Evolutionary conservation across 2,888 invertebrate species (phyloP).

Genomic region (Clistopyga incitator): DNA sequence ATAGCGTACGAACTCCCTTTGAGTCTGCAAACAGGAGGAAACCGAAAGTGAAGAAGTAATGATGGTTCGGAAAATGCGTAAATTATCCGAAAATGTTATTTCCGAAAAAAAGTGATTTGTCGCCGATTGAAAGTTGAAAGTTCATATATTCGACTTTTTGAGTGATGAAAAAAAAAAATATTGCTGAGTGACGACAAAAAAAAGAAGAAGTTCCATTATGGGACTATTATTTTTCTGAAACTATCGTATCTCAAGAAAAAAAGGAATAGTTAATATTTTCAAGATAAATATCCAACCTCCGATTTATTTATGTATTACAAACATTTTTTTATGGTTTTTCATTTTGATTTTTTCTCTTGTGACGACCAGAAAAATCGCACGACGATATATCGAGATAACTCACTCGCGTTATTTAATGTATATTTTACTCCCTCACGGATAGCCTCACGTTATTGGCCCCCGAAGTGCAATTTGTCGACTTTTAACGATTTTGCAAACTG

Average conservation of each 20-base stretch:
- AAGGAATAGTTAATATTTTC: no score
- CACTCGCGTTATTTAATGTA: conserved; percentile 76
- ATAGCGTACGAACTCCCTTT: conserved; percentile 8
- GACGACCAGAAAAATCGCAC: conserved; percentile 9
- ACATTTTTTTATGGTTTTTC: not conserved
- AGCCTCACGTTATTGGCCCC: conserved; percentile 79
- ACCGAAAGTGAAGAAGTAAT: not conserved
- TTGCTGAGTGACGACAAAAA: no score
- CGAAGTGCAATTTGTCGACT: conserved; percentile 78
- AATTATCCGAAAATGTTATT: no score
- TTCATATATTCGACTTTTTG: no score
- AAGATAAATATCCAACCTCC: not conserved
- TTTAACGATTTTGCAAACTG: conserved; percentile 83
- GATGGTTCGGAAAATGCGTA: not conserved
- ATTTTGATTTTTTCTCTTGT: not conserved
- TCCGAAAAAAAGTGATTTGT: no score
- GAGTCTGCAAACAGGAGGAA: not conserved
- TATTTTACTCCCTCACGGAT: conserved; percentile 78
- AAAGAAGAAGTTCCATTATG: no score
- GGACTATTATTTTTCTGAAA: no score
- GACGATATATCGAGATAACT: conserved; percentile 52
- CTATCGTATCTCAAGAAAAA: no score
- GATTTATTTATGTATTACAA: not conserved
- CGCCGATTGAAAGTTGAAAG: no score
- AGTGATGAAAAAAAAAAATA: no score